These are phyloP conservation scores for Tineola bisselliella DNA, from an alignment of 2,888 invertebrate genomes.

Conservation along the genomic window DNA sequence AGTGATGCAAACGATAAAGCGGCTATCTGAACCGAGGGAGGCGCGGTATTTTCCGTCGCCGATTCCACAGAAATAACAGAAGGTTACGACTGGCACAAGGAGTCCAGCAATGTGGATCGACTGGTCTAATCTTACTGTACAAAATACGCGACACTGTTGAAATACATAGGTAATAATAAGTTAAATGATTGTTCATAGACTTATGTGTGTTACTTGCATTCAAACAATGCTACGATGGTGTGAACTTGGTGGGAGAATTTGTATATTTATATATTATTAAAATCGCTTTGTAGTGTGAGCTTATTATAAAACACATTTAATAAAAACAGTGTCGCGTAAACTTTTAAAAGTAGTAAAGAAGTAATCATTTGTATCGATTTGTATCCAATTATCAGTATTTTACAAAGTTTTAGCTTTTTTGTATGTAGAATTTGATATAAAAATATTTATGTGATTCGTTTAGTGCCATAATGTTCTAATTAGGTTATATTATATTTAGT, in stretches of 20 bases:
- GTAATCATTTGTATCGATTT: too few species aligned
- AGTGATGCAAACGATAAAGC: constrained; percentile 59
- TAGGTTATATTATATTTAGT: not conserved
- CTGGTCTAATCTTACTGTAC: constrained; percentile 37
- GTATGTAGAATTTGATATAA: not conserved
- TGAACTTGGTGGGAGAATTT: too few species aligned
- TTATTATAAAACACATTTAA: too few species aligned
- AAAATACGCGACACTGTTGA: constrained; percentile 2
- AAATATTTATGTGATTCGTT: not conserved
- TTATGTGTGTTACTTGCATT: too few species aligned
- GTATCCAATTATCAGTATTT: not conserved
- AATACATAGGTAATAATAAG: too few species aligned
- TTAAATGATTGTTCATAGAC: too few species aligned
- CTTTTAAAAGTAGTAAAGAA: too few species aligned
- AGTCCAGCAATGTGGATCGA: constrained; percentile 47
- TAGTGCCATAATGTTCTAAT: not conserved
- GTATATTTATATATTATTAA: too few species aligned
- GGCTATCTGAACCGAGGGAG: constrained; percentile 63
- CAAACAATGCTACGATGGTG: too few species aligned
- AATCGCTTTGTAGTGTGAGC: too few species aligned
- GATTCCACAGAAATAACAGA: constrained; percentile 41
- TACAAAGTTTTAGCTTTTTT: not conserved
- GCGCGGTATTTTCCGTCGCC: constrained; percentile 67
- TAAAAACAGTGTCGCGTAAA: not conserved
- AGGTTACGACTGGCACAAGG: constrained; percentile 42